These are phyloP conservation scores for Poeciliopsis turneri DNA, from an alignment of 2,797 vertebrate genomes.

Conservation along the genomic window DNA sequence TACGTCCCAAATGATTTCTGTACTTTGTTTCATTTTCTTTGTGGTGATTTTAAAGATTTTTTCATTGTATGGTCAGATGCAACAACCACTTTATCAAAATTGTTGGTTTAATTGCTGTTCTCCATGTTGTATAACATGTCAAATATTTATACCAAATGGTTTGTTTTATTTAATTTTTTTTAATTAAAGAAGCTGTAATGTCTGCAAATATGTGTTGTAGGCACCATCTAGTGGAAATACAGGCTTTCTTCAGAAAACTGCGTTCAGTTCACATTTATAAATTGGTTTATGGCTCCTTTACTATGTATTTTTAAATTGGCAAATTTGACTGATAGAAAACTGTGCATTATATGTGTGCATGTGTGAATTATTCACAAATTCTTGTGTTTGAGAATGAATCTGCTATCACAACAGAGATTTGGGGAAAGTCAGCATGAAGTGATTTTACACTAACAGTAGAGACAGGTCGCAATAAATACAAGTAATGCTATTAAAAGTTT, in stretches of 20 bases:
- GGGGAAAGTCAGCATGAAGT: background rate
- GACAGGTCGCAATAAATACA: background rate
- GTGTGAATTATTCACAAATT: background rate
- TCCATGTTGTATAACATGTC: constrained; percentile 9
- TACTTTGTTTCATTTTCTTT: background rate
- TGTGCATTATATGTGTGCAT: background rate
- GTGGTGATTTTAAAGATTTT: background rate
- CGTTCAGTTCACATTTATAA: background rate
- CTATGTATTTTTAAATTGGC: background rate
- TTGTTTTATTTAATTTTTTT: background rate
- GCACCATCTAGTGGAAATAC: constrained; percentile 61
- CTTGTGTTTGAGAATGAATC: background rate
- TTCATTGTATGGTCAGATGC: background rate
- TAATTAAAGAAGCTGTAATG: too few species aligned
- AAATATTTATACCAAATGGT: background rate
- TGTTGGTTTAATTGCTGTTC: background rate
- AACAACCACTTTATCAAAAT: background rate
- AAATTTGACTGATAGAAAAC: background rate
- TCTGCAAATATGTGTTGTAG: constrained; percentile 25
- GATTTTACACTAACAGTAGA: background rate
- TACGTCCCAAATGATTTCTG: background rate
- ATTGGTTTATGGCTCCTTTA: background rate
- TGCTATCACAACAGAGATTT: background rate
- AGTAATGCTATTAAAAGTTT: background rate
- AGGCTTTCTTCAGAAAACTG: background rate